A percentile compares a stretch with the other conserved stretches of the same genome.
These are phyloP conservation scores for Scomberomorus guttatus DNA, from an alignment of 2,797 vertebrate species.

Conservation along the genomic window DNA sequence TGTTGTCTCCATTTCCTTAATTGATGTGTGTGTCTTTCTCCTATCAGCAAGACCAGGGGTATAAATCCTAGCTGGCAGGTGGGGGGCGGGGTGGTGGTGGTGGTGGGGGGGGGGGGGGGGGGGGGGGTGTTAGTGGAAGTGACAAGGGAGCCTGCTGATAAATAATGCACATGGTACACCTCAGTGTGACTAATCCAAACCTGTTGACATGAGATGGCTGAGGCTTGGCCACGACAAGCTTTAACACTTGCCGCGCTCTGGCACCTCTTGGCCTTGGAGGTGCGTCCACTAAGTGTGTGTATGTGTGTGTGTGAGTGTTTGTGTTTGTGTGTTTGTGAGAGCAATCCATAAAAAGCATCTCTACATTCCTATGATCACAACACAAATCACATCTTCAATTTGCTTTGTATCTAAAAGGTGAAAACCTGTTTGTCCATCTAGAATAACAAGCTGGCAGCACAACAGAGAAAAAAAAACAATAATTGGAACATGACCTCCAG, in stretches of 20 bases:
- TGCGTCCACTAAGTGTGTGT: not conserved
- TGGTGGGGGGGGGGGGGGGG: conserved; percentile 9
- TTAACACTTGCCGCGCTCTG: conserved; percentile 17
- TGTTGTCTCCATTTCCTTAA: conserved; percentile 82
- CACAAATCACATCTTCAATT: conserved; percentile 19
- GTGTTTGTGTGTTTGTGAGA: not conserved
- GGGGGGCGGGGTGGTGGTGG: not conserved
- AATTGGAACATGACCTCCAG: conserved; percentile 26
- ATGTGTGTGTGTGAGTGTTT: not conserved
- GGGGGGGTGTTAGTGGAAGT: conserved; percentile 28
- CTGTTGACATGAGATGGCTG: conserved; percentile 74
- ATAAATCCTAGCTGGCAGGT: conserved; percentile 72
- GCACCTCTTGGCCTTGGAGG: conserved; percentile 17
- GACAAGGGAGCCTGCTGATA: conserved; percentile 67
- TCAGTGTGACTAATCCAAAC: conserved; percentile 79
- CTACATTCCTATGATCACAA: not conserved
- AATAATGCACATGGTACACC: conserved; percentile 80
- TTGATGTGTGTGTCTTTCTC: conserved; percentile 62
- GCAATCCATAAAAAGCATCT: not conserved
- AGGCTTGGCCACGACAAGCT: conserved; percentile 55
- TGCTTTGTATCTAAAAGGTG: not conserved
- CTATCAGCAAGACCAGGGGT: conserved; percentile 41
- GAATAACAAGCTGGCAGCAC: conserved; percentile 43
- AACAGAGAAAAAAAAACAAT: conserved; percentile 41
- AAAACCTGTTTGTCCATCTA: conserved; percentile 2